Evolutionary conservation across 2,888 invertebrate genomes (phyloP).

Genomic region (Lasius platythorax): DNA sequence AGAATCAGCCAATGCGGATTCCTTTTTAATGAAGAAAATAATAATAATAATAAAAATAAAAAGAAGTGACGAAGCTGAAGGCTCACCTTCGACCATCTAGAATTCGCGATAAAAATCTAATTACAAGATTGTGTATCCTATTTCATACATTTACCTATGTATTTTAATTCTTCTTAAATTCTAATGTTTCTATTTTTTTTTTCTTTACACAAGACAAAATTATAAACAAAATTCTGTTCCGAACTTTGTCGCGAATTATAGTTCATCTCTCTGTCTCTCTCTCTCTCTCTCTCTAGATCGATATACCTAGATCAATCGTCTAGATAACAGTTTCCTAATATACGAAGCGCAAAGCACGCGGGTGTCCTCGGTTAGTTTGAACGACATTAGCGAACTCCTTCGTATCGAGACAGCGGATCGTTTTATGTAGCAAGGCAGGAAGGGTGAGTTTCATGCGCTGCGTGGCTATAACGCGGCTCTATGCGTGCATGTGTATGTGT

Average conservation of each 20-base stretch:
- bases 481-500: neutral
- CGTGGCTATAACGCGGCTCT: constrained; percentile 49
- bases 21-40: too few relatives aligned
- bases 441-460: constrained; percentile 57
- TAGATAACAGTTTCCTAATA: constrained; percentile 12
- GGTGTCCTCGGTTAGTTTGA: constrained; percentile 18
- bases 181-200: neutral
- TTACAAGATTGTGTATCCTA: too few relatives aligned
- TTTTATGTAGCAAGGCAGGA: constrained; percentile 58
- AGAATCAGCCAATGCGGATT: too few relatives aligned
- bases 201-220: neutral
- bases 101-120: too few relatives aligned
- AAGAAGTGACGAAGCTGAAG: too few relatives aligned
- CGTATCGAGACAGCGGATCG: constrained; percentile 73
- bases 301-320: neutral
- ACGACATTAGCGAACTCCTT: constrained; percentile 52
- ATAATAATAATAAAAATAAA: too few relatives aligned
- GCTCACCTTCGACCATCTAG: too few relatives aligned
- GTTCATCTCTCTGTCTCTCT: neutral
- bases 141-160: too few relatives aligned
- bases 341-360: neutral
- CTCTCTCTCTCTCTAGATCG: neutral
- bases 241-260: neutral
- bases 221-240: neutral
- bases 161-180: neutral